phyloP scores from a whole-genome alignment of 2,888 invertebrate genomes.

The Scaptomyza tumidula region DNA sequence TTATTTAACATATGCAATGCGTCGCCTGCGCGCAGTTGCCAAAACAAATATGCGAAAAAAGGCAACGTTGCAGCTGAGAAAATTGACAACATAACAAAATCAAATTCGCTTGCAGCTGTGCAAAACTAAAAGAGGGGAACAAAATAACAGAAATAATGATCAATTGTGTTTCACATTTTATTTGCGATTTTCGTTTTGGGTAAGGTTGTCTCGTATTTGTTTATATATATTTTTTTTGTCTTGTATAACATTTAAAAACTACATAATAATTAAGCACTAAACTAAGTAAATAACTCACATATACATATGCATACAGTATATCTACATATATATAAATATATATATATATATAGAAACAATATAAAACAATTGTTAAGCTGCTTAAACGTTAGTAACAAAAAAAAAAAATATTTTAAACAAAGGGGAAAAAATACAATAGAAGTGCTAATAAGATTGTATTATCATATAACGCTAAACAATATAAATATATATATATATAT shows the following conservation, averaged over 20 bases:
- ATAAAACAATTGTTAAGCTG: slow-evolving; percentile 63
- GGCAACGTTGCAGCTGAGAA: not conserved
- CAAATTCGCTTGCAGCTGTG: slow-evolving; percentile 35
- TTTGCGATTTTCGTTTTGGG: slow-evolving; percentile 12
- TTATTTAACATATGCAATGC: slow-evolving; percentile 35
- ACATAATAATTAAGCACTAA: slow-evolving; percentile 77
- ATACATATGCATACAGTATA: slow-evolving; percentile 8
- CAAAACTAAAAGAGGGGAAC: not conserved
- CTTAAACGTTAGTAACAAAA: slow-evolving; percentile 67
- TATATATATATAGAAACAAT: slow-evolving; percentile 50
- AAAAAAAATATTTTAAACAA: slow-evolving; percentile 13
- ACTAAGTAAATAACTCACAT: slow-evolving; percentile 54
- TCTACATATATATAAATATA: slow-evolving; percentile 37
- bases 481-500: slow-evolving; percentile 11
- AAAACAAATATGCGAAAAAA: slow-evolving; percentile 10
- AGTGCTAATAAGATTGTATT: slow-evolving; percentile 53
- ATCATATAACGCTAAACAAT: slow-evolving; percentile 50
- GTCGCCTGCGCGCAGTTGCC: slow-evolving; percentile 61
- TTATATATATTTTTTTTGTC: slow-evolving; percentile 15
- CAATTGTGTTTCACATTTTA: slow-evolving; percentile 42
- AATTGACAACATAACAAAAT: slow-evolving; percentile 19
- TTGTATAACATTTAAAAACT: slow-evolving; percentile 71
- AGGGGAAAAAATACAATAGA: slow-evolving; percentile 42
- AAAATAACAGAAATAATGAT: slow-evolving; percentile 19
- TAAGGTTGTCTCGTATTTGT: slow-evolving; percentile 53